These are phyloP conservation scores for Austrolebias charrua DNA, from an alignment of 2,797 vertebrate genomes.

Conservation along the genomic window DNA sequence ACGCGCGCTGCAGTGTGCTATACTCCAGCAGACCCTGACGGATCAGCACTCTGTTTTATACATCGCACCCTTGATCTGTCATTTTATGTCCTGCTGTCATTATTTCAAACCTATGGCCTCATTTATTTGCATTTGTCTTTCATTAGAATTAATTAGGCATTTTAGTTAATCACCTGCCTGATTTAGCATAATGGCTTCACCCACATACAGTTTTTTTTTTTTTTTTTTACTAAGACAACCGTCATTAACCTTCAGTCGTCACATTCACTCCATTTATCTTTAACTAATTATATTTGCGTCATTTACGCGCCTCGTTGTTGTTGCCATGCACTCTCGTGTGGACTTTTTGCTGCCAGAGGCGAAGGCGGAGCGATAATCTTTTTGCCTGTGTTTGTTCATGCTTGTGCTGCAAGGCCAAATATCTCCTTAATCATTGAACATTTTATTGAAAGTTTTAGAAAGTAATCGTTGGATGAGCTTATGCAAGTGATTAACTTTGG, in stretches of 20 bases:
- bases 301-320: constrained; percentile 1
- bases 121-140: constrained; percentile 40
- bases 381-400: neutral
- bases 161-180: constrained; percentile 60
- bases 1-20: constrained; percentile 25
- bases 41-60: constrained; percentile 27
- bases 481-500: no score
- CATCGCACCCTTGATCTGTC: constrained; percentile 32
- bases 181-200: constrained; percentile 52
- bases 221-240: constrained; percentile 22
- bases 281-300: constrained; percentile 13
- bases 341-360: neutral
- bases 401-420: no score
- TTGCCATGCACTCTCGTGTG: constrained; percentile 5
- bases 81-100: constrained; percentile 35
- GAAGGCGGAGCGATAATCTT: neutral
- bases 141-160: constrained; percentile 58
- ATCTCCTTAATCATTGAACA: no score
- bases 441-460: no score
- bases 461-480: no score
- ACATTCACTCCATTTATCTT: constrained; percentile 8
- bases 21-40: constrained; percentile 31
- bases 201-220: constrained; percentile 19
- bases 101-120: constrained; percentile 40
- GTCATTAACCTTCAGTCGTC: constrained; percentile 45